Percentiles rank a stretch among this genome's conserved stretches.
phyloP scores from a whole-genome alignment of 2,888 invertebrate genomes.

The Oscheius onirici region DNA sequence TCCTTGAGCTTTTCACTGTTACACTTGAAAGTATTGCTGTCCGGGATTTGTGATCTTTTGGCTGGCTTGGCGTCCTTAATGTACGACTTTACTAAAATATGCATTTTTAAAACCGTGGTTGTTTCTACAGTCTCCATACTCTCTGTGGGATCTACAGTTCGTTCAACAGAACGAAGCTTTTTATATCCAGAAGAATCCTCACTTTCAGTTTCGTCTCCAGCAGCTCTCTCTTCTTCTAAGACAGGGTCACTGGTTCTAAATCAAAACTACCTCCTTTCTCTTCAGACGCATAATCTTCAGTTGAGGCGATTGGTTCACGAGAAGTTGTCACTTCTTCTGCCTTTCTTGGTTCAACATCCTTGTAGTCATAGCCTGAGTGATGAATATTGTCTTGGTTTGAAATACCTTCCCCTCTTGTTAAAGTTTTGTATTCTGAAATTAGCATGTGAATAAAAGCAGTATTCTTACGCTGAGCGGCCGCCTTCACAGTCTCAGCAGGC shows the following conservation, averaged over 20 bases:
- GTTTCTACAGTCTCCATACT: not conserved
- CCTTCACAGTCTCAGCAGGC: not conserved
- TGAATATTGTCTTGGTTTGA: not conserved
- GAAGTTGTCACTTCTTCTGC: not conserved
- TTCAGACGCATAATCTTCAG: slow-evolving; percentile 10
- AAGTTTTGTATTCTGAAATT: slow-evolving; percentile 8
- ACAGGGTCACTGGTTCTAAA: not conserved
- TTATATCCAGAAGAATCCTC: not conserved
- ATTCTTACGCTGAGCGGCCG: too few relatives aligned
- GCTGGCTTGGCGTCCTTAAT: not conserved
- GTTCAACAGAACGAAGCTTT: not conserved
- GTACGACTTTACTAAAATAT: not conserved
- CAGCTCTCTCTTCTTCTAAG: not conserved
- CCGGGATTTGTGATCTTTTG: slow-evolving; percentile 11
- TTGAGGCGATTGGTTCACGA: not conserved
- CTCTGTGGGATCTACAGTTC: not conserved
- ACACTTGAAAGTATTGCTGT: slow-evolving; percentile 10
- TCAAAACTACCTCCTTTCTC: not conserved
- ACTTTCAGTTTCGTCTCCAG: not conserved
- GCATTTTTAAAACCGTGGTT: not conserved
- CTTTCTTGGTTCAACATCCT: not conserved
- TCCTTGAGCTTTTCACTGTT: slow-evolving; percentile 11
- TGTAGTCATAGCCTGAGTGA: slow-evolving; percentile 7
- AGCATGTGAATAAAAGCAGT: too few relatives aligned
- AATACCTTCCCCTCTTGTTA: slow-evolving; percentile 18